Evolutionary conservation across 2,113 vertebrate genomes (phyloP).

Genomic region (Semnornis frantzii): DNA sequence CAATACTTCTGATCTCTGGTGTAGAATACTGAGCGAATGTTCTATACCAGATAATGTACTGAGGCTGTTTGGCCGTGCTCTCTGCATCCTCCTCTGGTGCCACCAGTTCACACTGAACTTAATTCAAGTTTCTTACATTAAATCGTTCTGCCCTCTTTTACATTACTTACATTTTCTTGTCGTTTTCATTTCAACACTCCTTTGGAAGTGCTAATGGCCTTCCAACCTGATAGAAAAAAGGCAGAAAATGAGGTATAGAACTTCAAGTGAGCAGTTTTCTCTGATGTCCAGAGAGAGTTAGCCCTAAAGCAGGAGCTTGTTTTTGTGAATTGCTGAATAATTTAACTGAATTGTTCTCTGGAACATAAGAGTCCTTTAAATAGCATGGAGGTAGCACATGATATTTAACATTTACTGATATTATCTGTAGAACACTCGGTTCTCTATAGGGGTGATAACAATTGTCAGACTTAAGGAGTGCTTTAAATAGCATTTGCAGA

Average conservation of each 20-base stretch:
- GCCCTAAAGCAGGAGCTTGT: constrained; percentile 32
- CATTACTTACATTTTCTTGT: neutral
- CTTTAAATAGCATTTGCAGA: constrained; percentile 39
- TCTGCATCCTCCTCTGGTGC: neutral
- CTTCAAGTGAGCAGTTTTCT: neutral
- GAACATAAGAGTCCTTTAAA: constrained; percentile 64
- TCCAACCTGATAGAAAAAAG: neutral
- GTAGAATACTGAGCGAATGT: neutral
- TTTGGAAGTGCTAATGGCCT: neutral
- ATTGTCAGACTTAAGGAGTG: neutral
- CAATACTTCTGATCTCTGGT: neutral
- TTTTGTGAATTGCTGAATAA: constrained; percentile 56
- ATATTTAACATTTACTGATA: constrained; percentile 66
- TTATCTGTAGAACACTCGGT: constrained; percentile 44
- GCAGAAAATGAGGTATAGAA: neutral
- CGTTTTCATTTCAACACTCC: neutral
- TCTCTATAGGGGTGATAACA: constrained; percentile 51
- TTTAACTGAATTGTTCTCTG: constrained; percentile 50
- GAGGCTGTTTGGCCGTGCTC: neutral
- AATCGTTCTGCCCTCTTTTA: neutral
- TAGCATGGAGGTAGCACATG: constrained; percentile 45
- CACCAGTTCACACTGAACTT: neutral
- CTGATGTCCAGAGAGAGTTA: neutral
- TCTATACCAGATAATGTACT: neutral
- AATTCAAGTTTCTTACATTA: neutral